Percentiles rank a stretch among this genome's conserved stretches.
phyloP scores from a whole-genome alignment of 2,113 vertebrate genomes.

The Proteles cristata region DNA sequence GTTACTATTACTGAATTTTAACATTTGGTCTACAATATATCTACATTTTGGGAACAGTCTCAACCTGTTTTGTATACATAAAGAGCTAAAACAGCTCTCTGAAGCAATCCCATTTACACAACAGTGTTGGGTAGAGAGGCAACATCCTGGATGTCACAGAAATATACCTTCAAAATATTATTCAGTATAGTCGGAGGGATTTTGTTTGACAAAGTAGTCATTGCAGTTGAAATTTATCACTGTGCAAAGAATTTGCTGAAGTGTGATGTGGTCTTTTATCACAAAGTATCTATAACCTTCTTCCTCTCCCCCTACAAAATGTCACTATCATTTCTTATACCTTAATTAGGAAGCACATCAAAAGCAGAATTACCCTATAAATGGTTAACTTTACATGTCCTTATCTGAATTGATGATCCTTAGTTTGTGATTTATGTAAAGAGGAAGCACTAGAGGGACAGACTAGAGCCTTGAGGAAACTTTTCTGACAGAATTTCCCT shows the following conservation, averaged over 20 bases:
- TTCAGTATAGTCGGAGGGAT: background rate
- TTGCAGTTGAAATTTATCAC: background rate
- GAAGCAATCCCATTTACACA: background rate
- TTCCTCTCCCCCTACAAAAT: background rate
- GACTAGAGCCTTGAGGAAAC: background rate
- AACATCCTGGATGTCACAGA: background rate
- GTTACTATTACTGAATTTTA: background rate
- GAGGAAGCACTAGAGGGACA: background rate
- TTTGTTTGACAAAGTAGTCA: background rate
- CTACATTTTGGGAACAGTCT: background rate
- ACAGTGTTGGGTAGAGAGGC: background rate
- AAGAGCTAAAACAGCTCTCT: background rate
- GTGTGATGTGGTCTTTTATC: background rate
- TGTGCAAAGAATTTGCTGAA: background rate
- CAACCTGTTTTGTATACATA: background rate
- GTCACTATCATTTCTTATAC: background rate
- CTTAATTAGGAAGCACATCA: background rate
- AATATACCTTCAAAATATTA: background rate
- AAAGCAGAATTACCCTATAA: background rate
- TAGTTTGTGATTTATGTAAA: background rate
- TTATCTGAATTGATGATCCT: background rate
- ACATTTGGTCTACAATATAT: background rate
- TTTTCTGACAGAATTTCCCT: slow-evolving; percentile 12
- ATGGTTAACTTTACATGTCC: background rate
- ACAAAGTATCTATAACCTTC: background rate